These are phyloP conservation scores for Balanococcus diminutus DNA, from an alignment of 2,888 invertebrate genomes.

Conservation along the genomic window DNA sequence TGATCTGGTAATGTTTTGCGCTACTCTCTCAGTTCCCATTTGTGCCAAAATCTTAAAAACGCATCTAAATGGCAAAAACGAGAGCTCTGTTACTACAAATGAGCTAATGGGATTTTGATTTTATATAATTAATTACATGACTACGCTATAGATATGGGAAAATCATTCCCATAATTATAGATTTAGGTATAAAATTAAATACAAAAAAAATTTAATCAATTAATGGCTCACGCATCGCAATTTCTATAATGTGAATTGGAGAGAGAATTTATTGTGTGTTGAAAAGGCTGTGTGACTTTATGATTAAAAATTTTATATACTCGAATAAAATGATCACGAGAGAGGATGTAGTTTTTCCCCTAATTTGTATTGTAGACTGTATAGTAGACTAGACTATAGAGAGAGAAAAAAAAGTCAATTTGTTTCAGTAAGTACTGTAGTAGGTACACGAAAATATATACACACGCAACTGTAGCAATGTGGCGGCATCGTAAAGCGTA, in stretches of 20 bases:
- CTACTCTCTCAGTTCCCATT: conserved; percentile 10
- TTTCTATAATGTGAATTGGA: conserved; percentile 46
- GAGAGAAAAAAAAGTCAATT: background rate
- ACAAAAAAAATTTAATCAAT: conserved; percentile 39
- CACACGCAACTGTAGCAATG: conserved; percentile 1
- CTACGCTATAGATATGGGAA: conserved; percentile 19
- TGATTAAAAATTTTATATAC: background rate
- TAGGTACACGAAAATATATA: background rate
- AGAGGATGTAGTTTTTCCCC: background rate
- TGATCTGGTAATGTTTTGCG: conserved; percentile 45
- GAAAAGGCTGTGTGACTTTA: background rate
- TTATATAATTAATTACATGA: conserved; percentile 34
- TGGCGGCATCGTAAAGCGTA: background rate
- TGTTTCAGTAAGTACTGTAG: background rate
- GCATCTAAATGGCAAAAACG: conserved; percentile 49
- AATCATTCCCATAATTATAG: conserved; percentile 22
- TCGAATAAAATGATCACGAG: background rate
- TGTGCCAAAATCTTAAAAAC: conserved; percentile 45
- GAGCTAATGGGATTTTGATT: conserved; percentile 41
- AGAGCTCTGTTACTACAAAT: conserved; percentile 39
- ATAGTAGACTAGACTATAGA: background rate
- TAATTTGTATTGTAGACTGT: background rate
- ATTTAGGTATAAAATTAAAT: conserved; percentile 21
- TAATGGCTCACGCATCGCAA: conserved; percentile 35
- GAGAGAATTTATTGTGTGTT: conserved; percentile 43